Conservation (phyloP, 2,888 invertebrate genomes). For the Zhuqinia jingwanae region DNA sequence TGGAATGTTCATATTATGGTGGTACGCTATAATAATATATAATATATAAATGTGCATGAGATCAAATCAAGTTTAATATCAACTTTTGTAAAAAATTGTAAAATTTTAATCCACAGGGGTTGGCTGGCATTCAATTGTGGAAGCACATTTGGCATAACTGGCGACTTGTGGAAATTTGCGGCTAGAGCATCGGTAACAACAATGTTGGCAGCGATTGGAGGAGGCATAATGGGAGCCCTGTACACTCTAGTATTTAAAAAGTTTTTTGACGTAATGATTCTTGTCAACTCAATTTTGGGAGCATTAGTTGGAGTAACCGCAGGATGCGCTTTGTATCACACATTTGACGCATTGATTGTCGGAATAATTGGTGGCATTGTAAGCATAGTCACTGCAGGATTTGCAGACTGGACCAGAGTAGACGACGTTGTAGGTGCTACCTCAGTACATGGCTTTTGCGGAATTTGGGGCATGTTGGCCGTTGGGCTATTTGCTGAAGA, state of each 20-base stretch:
- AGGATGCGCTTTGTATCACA: constrained; percentile 91
- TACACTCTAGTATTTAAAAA: constrained; percentile 87
- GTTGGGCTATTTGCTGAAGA: constrained; percentile 94
- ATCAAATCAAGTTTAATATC: background rate
- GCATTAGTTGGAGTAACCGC: constrained; percentile 91
- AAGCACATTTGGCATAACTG: constrained; percentile 86
- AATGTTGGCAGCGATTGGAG: constrained; percentile 94
- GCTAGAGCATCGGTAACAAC: constrained; percentile 92
- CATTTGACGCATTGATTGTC: constrained; percentile 92
- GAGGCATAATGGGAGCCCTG: constrained; percentile 87
- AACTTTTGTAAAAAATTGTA: background rate
- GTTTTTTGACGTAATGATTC: constrained; percentile 89
- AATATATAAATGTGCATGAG: no score
- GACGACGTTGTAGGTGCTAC: constrained; percentile 95
- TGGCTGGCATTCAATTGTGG: constrained; percentile 82
- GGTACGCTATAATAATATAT: constrained; percentile 83
- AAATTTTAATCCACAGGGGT: constrained; percentile 79
- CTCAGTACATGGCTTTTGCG: constrained; percentile 80
- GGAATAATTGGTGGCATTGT: constrained; percentile 90
- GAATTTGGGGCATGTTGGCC: constrained; percentile 88
- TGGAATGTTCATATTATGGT: constrained; percentile 96
- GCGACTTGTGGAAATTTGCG: constrained; percentile 94
- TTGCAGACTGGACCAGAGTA: constrained; percentile 89
- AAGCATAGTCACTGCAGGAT: constrained; percentile 86
- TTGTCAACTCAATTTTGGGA: constrained; percentile 93